Base-by-base conservation (phyloP, 1,140 invertebrate species). In the Drosophila parabipectinata region DNA sequence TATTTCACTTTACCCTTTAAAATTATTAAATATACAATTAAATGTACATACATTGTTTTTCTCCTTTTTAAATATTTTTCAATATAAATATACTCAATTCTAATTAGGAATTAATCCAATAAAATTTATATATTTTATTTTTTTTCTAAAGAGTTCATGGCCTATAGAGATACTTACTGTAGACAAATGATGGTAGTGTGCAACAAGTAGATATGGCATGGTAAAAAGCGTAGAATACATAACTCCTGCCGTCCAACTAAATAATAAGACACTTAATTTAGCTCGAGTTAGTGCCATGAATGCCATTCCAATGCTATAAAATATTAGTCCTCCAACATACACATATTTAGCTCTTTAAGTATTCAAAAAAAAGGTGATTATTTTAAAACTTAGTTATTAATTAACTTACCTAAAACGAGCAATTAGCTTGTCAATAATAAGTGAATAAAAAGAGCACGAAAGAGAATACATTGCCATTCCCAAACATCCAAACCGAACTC, bases 201-300 rank as follows among this genome's bases (percentile, higher is more conserved):
- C 98, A 8, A 99, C 95, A 15, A 99, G 93, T 10, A 99, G 92
- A 90, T 98, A 99, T 1, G 98, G 98, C 97, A 99, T 98, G 2
- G 98, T 99, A 91, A 99, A 99, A 9, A 99, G 93, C 0, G 98
- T 99, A 0, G 98, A 98, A 92, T 99, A 99, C 97, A 99, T 98
- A 26, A 99, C 95, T 0, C 98, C 98, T 3, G 97, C 97, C 0
- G 96, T 96, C 94, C 96, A 97, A 39, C 97, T 98, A 81, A 98
- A 97, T 5, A 98, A 78, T 41, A 98, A 95, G 0, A 98, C 97
- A n/a, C 96, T 96, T 18, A 94, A 93, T 62, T 94, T 95, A 67
- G 96, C 95, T 48, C 96, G 94, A 0, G 95, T 94, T 3, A 96
- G 63, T 0, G 97, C 97, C 95, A 99, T 97, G 51, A 97, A 87